These are phyloP conservation scores for Tachuris rubrigastra DNA, from an alignment of 2,113 vertebrate species.

Conservation along the genomic window DNA sequence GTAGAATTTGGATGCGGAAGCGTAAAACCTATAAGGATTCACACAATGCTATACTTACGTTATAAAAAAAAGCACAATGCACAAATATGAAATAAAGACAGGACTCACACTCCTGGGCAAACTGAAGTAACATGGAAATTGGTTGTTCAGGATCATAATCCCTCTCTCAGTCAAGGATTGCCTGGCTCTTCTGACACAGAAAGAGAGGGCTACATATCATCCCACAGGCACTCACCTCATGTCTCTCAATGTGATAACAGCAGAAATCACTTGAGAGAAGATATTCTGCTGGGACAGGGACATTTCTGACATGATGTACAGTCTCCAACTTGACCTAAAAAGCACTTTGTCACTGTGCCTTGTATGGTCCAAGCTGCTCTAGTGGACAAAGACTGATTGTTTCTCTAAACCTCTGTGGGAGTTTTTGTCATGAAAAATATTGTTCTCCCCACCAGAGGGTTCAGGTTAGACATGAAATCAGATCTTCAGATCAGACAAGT, in stretches of 20 bases:
- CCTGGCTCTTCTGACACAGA: background rate
- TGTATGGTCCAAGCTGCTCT: background rate
- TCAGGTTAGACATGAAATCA: background rate
- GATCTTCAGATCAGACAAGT: background rate
- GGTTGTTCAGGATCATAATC: background rate
- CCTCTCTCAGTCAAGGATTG: background rate
- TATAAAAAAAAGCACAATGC: background rate
- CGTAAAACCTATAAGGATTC: background rate
- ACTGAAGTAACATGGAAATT: background rate
- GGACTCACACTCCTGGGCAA: background rate
- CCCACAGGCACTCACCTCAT: background rate
- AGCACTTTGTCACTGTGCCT: background rate
- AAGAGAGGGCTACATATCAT: background rate
- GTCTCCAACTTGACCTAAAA: background rate
- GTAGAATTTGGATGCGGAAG: background rate
- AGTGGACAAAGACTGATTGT: background rate
- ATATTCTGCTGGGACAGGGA: background rate
- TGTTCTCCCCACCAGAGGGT: too few relatives aligned
- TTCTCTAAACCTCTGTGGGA: background rate
- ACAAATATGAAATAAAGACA: background rate
- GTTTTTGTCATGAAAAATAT: background rate
- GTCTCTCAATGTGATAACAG: background rate
- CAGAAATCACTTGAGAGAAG: background rate
- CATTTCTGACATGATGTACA: background rate
- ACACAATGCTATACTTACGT: accelerated